Percentiles rank a stretch among this genome's conserved stretches.
phyloP scores from a whole-genome alignment of 1,140 invertebrate genomes.

The Luehdorfia chinensis region DNA sequence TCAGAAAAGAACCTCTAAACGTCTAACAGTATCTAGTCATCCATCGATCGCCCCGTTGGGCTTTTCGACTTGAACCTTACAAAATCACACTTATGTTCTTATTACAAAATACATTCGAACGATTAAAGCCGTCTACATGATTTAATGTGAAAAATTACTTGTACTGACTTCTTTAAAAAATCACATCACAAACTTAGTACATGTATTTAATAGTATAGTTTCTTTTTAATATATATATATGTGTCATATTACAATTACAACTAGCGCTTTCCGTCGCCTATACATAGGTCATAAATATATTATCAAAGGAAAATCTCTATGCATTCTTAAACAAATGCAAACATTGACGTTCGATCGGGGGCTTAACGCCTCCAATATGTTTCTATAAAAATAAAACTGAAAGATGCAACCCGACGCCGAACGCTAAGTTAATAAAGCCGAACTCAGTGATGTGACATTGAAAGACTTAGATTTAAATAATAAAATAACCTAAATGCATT shows the following conservation, averaged over 20 bases:
- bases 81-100: constrained; percentile 30
- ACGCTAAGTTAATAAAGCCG: neutral
- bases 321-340: constrained; percentile 72
- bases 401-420: constrained; percentile 58
- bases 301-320: constrained; percentile 49
- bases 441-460: no score
- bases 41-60: no score
- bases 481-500: no score
- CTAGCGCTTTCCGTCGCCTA: constrained; percentile 34
- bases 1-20: constrained; percentile 19
- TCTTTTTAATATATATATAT: constrained; percentile 23
- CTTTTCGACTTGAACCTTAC: constrained; percentile 15
- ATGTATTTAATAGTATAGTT: constrained; percentile 26
- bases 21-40: constrained; percentile 6
- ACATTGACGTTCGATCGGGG: constrained; percentile 42
- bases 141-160: constrained; percentile 53
- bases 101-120: constrained; percentile 42
- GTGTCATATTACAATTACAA: constrained; percentile 26
- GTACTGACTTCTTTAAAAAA: constrained; percentile 35
- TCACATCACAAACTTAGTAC: constrained; percentile 49
- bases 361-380: constrained; percentile 26
- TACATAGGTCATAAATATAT: constrained; percentile 36
- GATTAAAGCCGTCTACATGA: constrained; percentile 45
- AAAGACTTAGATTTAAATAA: no score
- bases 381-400: constrained; percentile 62